Evolutionary conservation across 2,113 vertebrate genomes (phyloP).

Genomic region (Columba janthina): DNA sequence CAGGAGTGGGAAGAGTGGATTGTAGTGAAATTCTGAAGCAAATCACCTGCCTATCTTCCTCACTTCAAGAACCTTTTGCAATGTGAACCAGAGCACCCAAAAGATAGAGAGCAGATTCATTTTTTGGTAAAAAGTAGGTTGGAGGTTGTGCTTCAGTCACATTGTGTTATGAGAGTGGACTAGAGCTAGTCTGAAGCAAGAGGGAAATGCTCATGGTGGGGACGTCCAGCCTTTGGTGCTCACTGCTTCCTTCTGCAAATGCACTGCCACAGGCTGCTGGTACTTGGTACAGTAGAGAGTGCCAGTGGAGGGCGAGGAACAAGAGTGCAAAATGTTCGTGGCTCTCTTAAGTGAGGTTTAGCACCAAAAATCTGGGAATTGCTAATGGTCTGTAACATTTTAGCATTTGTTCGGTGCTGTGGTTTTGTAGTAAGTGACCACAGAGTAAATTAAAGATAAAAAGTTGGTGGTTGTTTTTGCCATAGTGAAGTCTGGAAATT

Average conservation of each 20-base stretch:
- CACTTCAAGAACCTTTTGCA: neutral
- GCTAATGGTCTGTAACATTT: neutral
- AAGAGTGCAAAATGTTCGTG: neutral
- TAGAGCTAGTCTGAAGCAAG: neutral
- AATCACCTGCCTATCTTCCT: neutral
- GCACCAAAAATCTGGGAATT: neutral
- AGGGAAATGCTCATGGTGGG: fast-evolving
- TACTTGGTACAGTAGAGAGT: neutral
- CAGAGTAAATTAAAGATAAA: neutral
- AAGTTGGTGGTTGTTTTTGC: neutral
- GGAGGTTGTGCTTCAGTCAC: neutral
- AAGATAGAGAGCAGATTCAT: neutral
- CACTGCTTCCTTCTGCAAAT: neutral
- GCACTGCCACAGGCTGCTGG: neutral
- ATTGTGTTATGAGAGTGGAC: neutral
- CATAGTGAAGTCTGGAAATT: neutral
- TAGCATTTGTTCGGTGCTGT: neutral
- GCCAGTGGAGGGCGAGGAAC: fast-evolving
- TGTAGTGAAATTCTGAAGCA: neutral
- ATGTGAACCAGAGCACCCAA: neutral
- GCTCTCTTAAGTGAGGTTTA: neutral
- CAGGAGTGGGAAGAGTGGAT: neutral
- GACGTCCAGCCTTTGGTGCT: neutral
- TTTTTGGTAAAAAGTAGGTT: neutral
- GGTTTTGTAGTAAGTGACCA: neutral